These are phyloP conservation scores for Hololepta plana DNA, from an alignment of 2,888 invertebrate genomes.

Conservation along the genomic window DNA sequence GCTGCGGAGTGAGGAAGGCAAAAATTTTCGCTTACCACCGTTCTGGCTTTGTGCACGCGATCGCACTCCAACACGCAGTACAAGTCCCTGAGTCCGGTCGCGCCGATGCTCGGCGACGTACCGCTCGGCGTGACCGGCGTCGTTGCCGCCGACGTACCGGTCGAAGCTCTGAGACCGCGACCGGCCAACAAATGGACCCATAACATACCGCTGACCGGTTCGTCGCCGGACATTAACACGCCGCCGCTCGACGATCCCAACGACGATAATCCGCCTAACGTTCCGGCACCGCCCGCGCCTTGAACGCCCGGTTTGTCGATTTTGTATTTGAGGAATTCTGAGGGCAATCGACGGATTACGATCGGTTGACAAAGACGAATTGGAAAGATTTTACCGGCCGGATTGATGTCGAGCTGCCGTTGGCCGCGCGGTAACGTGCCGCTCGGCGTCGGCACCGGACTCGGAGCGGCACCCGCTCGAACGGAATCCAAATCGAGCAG, in stretches of 20 bases:
- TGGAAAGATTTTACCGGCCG: conserved; percentile 51
- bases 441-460: conserved; percentile 56
- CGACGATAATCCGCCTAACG: conserved; percentile 8
- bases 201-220: conserved; percentile 64
- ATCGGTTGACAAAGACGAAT: too few species aligned
- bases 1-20: too few species aligned
- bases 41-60: conserved; percentile 87
- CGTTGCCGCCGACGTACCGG: conserved; percentile 48
- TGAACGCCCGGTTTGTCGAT: conserved; percentile 52
- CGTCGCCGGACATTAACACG: conserved; percentile 20
- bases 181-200: conserved; percentile 84
- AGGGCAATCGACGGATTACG: too few species aligned
- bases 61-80: conserved; percentile 98
- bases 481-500: conserved; percentile 49
- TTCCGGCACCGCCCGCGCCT: conserved; percentile 12
- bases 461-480: conserved; percentile 36
- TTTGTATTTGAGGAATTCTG: conserved; percentile 82
- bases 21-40: conserved; percentile 65
- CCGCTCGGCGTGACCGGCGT: conserved; percentile 47
- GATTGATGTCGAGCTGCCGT: conserved; percentile 72
- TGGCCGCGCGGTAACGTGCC: conserved; percentile 51
- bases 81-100: conserved; percentile 56
- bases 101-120: conserved; percentile 27
- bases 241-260: conserved; percentile 10
- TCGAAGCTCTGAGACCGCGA: conserved; percentile 61